Base-by-base conservation (phyloP, 2,797 vertebrate species). In the Microcaecilia unicolor region DNA sequence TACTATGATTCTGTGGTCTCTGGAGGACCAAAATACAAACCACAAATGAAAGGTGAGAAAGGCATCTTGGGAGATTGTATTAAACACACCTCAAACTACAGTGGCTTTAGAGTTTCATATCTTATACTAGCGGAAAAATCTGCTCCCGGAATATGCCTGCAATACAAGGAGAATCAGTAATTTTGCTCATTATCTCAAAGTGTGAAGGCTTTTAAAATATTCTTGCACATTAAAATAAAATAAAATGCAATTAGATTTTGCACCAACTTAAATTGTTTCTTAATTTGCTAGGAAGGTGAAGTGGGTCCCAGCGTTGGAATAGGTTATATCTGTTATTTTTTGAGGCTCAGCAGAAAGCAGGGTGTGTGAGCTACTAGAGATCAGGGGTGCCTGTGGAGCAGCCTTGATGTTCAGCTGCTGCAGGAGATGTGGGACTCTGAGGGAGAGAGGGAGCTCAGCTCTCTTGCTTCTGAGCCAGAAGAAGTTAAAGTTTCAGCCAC, bases 171-270 rank as follows among this genome's bases (percentile, higher is more conserved):
- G 21, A 38, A 23, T 36, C 47, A 31, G 21, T 44, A n/a, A n/a
- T 58, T 51, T 31, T 33, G 8, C 9, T 58, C 28, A 17, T 42
- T 42, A 37, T 37, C 27, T 31, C 43, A 25, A 14, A 35, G 23
- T 4, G 46, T 55, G 48, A 55, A 15, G 1, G n/a, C 20, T 44
- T 31, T 13, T 26, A 31, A 50, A 25, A 9, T 37, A 35, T 7
- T 9, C 22, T 34, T 37, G 9, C 15, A 9, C 13, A 18, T 28
- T 14, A n/a, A 38, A 27, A 15, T 25, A 40, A 37, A 46, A 33
- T 21, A 6, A 23, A 34, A 13, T n/a, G n/a, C 9, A 11, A 29
- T 34, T 22, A 38, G 9, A 16, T 31, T 13, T 26, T 19, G 14
- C 17, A 19, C 32, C 34, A 48, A 34, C 8, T 46, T 26, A 4